Conservation (phyloP, 2,888 invertebrate species). For the Conops quadrifasciatus region DNA sequence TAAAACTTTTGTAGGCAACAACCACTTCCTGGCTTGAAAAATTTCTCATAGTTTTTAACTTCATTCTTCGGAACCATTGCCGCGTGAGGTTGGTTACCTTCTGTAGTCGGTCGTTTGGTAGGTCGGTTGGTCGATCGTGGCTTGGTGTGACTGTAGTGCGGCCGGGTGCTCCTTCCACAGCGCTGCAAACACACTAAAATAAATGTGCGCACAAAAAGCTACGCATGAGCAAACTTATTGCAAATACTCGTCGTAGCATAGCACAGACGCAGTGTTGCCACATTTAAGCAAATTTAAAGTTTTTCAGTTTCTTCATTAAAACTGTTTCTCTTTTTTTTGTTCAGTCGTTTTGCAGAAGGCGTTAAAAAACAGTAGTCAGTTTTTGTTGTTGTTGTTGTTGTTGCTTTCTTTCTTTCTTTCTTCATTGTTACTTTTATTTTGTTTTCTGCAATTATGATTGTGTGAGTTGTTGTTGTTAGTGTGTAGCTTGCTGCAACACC, state of each 20-base stretch:
- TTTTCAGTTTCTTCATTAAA: conserved; percentile 11
- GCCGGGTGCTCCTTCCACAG: neutral
- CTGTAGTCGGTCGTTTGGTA: neutral
- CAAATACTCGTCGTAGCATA: neutral
- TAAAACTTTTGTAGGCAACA: neutral
- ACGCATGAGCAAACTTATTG: conserved; percentile 22
- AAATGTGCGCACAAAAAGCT: neutral
- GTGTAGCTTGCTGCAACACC: too few species aligned
- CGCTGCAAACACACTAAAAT: neutral
- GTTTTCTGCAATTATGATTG: too few species aligned
- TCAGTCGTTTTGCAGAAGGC: neutral
- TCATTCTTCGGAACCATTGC: neutral
- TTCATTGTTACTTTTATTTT: too few species aligned
- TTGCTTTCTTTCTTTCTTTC: neutral
- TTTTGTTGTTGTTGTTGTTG: neutral
- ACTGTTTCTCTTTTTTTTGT: neutral
- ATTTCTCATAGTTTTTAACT: conserved; percentile 2
- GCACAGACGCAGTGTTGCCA: conserved; percentile 1
- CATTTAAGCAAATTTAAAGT: neutral
- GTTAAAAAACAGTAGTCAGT: neutral
- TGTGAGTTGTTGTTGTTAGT: too few species aligned
- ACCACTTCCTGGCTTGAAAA: conserved; percentile 13
- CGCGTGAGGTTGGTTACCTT: neutral
- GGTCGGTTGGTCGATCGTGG: too few species aligned
- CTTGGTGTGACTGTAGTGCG: too few species aligned